A percentile compares a stretch with the other conserved stretches of the same genome.
Evolutionary conservation across 2,888 invertebrate genomes (phyloP).

Genomic region (Meganola albula): DNA sequence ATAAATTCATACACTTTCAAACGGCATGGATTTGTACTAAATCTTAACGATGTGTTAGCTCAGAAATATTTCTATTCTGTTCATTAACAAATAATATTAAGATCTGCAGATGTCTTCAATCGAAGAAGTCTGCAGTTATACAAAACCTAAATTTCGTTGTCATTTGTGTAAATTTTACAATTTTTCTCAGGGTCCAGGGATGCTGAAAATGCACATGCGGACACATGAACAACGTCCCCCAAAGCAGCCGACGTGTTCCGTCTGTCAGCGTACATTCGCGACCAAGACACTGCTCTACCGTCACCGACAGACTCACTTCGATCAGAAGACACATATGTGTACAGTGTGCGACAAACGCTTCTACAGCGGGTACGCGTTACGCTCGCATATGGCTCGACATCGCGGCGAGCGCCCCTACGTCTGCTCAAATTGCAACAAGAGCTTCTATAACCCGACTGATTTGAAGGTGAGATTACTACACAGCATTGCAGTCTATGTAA

Average conservation of each 20-base stretch:
- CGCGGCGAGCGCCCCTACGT: conserved; percentile 72
- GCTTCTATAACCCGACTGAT: conserved; percentile 77
- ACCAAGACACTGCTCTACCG: conserved; percentile 79
- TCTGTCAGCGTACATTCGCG: conserved; percentile 78
- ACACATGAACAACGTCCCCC: conserved; percentile 79
- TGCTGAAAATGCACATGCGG: conserved; percentile 82
- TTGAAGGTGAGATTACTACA: conserved; percentile 61
- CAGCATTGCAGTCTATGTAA: background rate
- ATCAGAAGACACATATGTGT: conserved; percentile 71
- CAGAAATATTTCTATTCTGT: too few species aligned
- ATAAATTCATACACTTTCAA: too few species aligned
- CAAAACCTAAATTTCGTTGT: too few species aligned
- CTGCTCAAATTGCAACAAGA: conserved; percentile 76
- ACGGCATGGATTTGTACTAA: too few species aligned
- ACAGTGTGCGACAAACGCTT: conserved; percentile 71
- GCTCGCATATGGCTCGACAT: conserved; percentile 72
- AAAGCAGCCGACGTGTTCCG: conserved; percentile 78
- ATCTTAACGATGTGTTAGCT: too few species aligned
- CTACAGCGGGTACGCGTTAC: conserved; percentile 68
- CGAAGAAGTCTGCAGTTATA: too few species aligned
- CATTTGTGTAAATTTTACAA: too few species aligned
- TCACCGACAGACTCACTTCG: conserved; percentile 80
- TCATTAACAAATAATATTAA: too few species aligned
- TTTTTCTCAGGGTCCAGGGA: conserved; percentile 74
- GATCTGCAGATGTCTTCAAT: too few species aligned